Percentiles rank a stretch among this genome's conserved stretches.
phyloP scores from a whole-genome alignment of 2,888 invertebrate species.

The Diplazon laetatorius region DNA sequence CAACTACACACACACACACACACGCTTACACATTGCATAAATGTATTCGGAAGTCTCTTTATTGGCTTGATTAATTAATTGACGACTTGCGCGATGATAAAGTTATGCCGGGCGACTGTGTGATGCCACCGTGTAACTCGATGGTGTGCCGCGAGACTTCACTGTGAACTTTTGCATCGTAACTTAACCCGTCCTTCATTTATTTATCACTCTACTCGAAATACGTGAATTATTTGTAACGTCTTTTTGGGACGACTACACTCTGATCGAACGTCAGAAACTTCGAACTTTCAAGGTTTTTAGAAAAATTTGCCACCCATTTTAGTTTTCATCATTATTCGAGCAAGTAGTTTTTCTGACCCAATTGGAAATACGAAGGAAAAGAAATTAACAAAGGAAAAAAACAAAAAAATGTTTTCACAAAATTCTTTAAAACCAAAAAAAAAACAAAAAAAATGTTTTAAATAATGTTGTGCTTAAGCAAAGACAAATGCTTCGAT shows the following conservation, averaged over 20 bases:
- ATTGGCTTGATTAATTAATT: conserved; percentile 55
- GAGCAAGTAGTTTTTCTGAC: too few relatives aligned
- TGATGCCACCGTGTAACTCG: conserved; percentile 3
- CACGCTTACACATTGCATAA: conserved; percentile 8
- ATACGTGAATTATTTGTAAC: not conserved
- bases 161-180: not conserved
- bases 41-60: conserved; percentile 40
- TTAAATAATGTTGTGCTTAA: too few relatives aligned
- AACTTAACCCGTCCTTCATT: not conserved
- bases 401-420: too few relatives aligned
- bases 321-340: too few relatives aligned
- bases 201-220: not conserved
- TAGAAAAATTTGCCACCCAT: too few relatives aligned
- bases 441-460: too few relatives aligned
- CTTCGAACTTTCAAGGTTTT: not conserved
- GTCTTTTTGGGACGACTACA: not conserved
- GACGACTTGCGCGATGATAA: conserved; percentile 22
- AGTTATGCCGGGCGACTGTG: conserved; percentile 3
- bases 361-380: too few relatives aligned
- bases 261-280: not conserved
- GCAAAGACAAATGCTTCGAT: too few relatives aligned
- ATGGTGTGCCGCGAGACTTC: not conserved
- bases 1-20: not conserved
- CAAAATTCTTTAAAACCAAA: too few relatives aligned
- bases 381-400: too few relatives aligned